phyloP scores from a whole-genome alignment of 2,113 vertebrate species.

The Phasianus colchicus region DNA sequence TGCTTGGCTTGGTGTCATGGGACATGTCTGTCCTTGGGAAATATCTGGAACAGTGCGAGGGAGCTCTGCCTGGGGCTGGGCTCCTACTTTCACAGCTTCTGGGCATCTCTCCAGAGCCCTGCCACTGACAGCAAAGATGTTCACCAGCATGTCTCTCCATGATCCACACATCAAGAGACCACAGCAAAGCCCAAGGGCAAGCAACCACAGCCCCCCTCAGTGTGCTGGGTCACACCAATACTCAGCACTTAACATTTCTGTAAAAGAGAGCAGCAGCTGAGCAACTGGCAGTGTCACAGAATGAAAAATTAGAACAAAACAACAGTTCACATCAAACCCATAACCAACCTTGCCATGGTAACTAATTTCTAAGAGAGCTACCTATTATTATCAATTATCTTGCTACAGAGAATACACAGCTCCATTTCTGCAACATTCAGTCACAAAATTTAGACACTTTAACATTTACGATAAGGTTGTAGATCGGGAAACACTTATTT shows the following conservation, averaged over 20 bases:
- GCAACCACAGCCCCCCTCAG: background rate
- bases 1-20: rapidly evolving
- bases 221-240: background rate
- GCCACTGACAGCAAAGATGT: rapidly evolving
- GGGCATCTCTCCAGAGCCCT: background rate
- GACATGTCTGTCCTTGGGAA: background rate
- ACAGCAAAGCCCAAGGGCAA: background rate
- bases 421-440: background rate
- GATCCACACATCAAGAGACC: background rate
- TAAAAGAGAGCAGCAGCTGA: background rate
- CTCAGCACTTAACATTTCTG: background rate
- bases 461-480: background rate
- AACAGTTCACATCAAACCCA: background rate
- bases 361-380: background rate
- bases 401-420: background rate
- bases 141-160: rapidly evolving
- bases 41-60: background rate
- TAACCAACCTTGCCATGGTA: background rate
- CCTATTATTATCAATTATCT: background rate
- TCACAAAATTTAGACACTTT: background rate
- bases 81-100: rapidly evolving
- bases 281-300: background rate
- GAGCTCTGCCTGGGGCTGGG: background rate
- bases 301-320: background rate
- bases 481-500: too few species aligned